Conservation (phyloP, 30 jellyfish, hydroid and myxozoan species). For the Turritopsis dohrnii region DNA sequence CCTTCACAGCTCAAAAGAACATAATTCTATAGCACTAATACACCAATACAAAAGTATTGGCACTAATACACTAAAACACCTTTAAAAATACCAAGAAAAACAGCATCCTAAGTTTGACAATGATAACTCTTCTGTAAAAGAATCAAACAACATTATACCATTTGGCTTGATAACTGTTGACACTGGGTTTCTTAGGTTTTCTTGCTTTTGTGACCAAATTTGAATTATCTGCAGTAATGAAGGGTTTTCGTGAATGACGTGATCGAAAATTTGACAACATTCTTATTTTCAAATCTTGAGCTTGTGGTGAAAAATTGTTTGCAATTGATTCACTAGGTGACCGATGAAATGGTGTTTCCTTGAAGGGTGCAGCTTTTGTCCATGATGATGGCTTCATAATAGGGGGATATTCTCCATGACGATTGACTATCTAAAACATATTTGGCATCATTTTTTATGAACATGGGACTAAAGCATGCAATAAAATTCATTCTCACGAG, state of each 20-base stretch:
- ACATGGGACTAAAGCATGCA: not conserved
- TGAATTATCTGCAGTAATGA: not conserved
- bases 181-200: not conserved
- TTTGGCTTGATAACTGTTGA: not conserved
- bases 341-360: constrained; percentile 84
- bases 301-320: constrained; percentile 91
- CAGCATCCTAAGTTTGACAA: no score
- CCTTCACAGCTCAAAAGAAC: no score
- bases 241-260: not conserved
- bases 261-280: constrained; percentile 25
- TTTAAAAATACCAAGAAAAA: no score
- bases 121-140: no score
- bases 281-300: constrained; percentile 61
- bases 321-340: constrained; percentile 99
- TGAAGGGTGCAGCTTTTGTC: constrained; percentile 97
- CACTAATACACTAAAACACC: no score
- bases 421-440: constrained; percentile 57
- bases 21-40: no score
- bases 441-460: not conserved
- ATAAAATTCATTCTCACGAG: not conserved
- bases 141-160: not conserved
- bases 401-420: constrained; percentile 94
- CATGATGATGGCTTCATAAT: constrained; percentile 78
- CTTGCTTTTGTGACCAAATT: not conserved
- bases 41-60: no score